Percentiles rank a stretch among this genome's conserved stretches.
Evolutionary conservation across 2,797 vertebrate species (phyloP).

Genomic region (Echiichthys vipera): DNA sequence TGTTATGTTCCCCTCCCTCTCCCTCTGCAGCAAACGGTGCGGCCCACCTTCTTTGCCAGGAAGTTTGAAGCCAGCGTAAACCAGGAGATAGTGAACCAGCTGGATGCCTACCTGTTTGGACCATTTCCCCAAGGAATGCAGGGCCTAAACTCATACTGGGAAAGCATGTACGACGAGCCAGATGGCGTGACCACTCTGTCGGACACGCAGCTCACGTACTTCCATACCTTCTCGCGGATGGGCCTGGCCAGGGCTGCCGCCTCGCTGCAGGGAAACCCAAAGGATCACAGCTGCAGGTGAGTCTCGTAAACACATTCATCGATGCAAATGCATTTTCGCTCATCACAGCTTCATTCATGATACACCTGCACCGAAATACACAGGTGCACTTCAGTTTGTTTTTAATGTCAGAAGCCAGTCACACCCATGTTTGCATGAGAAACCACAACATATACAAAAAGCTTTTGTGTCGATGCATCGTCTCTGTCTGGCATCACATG

Average conservation of each 20-base stretch:
- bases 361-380: conserved; percentile 35
- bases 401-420: conserved; percentile 20
- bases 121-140: conserved; percentile 88
- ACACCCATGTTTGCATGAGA: conserved; percentile 30
- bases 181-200: conserved; percentile 90
- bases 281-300: conserved; percentile 94
- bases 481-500: conserved; percentile 33
- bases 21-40: conserved; percentile 90
- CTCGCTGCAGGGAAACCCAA: conserved; percentile 86
- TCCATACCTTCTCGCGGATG: conserved; percentile 91
- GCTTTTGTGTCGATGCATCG: conserved; percentile 47
- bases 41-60: conserved; percentile 97
- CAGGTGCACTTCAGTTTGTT: conserved; percentile 34
- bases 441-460: conserved; percentile 31
- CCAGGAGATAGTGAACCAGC: conserved; percentile 96
- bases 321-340: conserved; percentile 20
- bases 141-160: conserved; percentile 94
- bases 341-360: neutral
- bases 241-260: conserved; percentile 88
- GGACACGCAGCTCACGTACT: conserved; percentile 92
- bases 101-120: conserved; percentile 95
- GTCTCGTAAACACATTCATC: conserved; percentile 50
- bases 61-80: conserved; percentile 99
- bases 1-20: neutral
- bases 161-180: conserved; percentile 92